Evolutionary conservation across 2,797 vertebrate genomes (phyloP).

Genomic region (Graptemys geographica): DNA sequence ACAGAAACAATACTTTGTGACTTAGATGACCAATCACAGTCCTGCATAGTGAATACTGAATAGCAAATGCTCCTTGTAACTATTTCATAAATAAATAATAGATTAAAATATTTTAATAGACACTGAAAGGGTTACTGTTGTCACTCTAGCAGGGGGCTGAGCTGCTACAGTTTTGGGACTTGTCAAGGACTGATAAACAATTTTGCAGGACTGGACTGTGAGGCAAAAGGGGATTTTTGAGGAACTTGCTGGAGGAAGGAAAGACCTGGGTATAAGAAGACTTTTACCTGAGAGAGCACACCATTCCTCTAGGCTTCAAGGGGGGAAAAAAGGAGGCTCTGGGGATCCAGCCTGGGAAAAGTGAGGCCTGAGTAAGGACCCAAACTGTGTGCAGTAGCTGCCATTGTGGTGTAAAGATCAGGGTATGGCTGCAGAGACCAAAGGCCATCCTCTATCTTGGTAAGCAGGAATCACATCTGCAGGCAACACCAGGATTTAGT

Average conservation of each 20-base stretch:
- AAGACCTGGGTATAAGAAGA: background rate
- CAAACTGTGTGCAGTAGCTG: too few relatives aligned
- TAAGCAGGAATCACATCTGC: too few relatives aligned
- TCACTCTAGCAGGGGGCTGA: background rate
- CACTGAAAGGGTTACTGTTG: background rate
- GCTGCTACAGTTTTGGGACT: background rate
- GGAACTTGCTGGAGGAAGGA: background rate
- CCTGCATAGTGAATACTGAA: background rate
- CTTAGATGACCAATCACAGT: background rate
- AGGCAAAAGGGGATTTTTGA: background rate
- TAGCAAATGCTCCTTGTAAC: background rate
- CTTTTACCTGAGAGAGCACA: background rate
- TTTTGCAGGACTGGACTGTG: background rate
- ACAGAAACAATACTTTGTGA: background rate
- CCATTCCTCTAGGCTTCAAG: too few relatives aligned
- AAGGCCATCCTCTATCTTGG: too few relatives aligned
- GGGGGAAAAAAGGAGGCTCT: too few relatives aligned
- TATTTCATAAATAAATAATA: background rate
- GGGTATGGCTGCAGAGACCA: too few relatives aligned
- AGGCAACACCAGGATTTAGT: too few relatives aligned
- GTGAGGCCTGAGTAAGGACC: too few relatives aligned
- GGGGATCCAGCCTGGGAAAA: too few relatives aligned
- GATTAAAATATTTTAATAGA: background rate
- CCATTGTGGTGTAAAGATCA: too few relatives aligned
- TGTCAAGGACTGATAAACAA: background rate